A percentile compares a stretch with the other conserved stretches of the same genome.
Conservation (phyloP, 2,797 vertebrate species). For the Bradypus variegatus region DNA sequence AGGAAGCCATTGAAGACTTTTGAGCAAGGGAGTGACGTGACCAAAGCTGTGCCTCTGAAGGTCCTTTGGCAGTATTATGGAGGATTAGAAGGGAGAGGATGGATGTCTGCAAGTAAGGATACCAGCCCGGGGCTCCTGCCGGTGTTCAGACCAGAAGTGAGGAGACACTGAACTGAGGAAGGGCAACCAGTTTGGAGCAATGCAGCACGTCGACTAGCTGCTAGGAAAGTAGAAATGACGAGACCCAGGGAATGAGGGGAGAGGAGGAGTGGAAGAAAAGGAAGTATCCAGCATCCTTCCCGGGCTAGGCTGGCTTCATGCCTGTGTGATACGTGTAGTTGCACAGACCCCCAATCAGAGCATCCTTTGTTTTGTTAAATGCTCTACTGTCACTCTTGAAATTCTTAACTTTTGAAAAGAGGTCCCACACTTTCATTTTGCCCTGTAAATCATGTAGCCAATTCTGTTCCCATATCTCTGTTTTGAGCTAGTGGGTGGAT, state of each 20-base stretch:
- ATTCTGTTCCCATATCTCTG: background rate
- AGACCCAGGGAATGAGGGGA: background rate
- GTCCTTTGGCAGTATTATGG: background rate
- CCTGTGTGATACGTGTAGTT: background rate
- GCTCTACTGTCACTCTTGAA: background rate
- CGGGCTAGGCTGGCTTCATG: background rate
- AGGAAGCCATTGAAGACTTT: background rate
- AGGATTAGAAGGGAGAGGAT: background rate
- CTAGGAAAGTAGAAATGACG: background rate
- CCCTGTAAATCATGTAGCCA: background rate
- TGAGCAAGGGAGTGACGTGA: background rate
- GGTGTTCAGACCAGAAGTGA: background rate
- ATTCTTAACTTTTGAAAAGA: background rate
- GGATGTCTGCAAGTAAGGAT: background rate
- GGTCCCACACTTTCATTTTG: background rate
- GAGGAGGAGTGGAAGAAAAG: background rate
- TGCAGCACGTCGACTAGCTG: background rate
- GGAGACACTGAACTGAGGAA: background rate
- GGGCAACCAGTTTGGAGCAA: background rate
- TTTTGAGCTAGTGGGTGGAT: background rate
- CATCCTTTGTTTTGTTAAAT: background rate
- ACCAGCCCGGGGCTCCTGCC: background rate
- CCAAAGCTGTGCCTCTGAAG: background rate
- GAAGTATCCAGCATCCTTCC: background rate
- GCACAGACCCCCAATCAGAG: background rate